Percentiles rank a stretch among this genome's conserved stretches.
phyloP scores from a whole-genome alignment of 2,888 invertebrate species.

The Dasypolia templi region DNA sequence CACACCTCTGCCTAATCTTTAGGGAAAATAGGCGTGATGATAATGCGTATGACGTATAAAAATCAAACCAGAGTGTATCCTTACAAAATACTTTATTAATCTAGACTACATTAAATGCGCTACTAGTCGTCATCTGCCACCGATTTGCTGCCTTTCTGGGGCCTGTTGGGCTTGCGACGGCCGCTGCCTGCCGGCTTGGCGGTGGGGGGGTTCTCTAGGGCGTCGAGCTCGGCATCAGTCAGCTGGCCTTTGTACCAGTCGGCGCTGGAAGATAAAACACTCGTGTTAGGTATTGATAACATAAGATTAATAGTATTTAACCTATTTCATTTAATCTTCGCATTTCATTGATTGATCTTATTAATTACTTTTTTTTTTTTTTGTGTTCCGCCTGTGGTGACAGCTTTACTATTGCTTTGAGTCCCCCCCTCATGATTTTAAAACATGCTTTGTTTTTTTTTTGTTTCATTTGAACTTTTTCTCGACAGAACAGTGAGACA shows the following conservation, averaged over 20 bases:
- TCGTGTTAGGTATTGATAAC: not conserved
- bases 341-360: not conserved
- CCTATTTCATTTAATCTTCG: not conserved
- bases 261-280: slow-evolving; percentile 89
- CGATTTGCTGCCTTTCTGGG: slow-evolving; percentile 80
- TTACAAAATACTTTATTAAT: slow-evolving; percentile 77
- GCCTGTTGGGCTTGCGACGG: slow-evolving; percentile 87
- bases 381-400: not conserved
- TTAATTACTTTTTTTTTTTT: not conserved
- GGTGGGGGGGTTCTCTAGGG: slow-evolving; percentile 94
- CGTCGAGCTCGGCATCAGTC: slow-evolving; percentile 94
- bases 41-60: not conserved
- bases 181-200: slow-evolving; percentile 85
- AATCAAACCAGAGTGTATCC: slow-evolving; percentile 35
- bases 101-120: slow-evolving; percentile 75
- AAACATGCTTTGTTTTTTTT: not conserved
- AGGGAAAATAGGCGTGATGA: not conserved
- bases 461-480: not conserved
- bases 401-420: not conserved
- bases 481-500: not conserved
- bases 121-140: slow-evolving; percentile 71
- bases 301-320: not conserved
- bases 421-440: not conserved
- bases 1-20: not conserved
- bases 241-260: slow-evolving; percentile 97